A percentile compares a stretch with the other conserved stretches of the same genome.
Conservation (phyloP, 2,797 vertebrate genomes). For the Melopsittacus undulatus region DNA sequence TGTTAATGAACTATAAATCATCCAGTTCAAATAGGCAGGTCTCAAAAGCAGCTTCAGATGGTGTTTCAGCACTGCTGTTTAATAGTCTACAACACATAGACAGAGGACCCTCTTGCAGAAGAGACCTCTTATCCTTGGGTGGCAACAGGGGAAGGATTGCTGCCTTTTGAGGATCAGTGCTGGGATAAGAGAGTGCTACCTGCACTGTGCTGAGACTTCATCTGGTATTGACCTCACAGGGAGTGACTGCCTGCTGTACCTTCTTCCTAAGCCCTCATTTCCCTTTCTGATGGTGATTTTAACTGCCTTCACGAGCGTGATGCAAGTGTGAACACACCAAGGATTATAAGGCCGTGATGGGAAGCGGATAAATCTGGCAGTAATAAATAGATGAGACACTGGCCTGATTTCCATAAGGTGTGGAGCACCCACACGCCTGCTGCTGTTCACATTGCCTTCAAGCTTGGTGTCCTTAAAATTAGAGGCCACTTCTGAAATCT, state of each 20-base stretch:
- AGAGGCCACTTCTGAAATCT: neutral
- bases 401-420: neutral
- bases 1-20: neutral
- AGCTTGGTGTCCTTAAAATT: neutral
- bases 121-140: neutral
- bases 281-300: neutral
- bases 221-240: neutral
- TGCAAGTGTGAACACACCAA: neutral
- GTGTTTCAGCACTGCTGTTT: neutral
- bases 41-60: neutral
- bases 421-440: conserved; percentile 27
- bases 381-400: neutral
- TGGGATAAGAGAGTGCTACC: neutral
- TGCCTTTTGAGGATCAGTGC: neutral
- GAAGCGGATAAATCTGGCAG: conserved; percentile 1
- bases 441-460: neutral
- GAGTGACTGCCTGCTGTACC: neutral
- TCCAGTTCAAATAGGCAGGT: neutral
- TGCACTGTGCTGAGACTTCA: neutral
- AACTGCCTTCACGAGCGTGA: neutral
- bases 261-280: neutral
- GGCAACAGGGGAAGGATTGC: neutral
- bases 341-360: neutral
- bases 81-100: neutral
- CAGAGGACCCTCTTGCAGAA: neutral